Percentiles rank a stretch among this genome's conserved stretches.
These are phyloP conservation scores for Lasioglossum marginatum DNA, from an alignment of 2,888 invertebrate genomes.

Conservation along the genomic window DNA sequence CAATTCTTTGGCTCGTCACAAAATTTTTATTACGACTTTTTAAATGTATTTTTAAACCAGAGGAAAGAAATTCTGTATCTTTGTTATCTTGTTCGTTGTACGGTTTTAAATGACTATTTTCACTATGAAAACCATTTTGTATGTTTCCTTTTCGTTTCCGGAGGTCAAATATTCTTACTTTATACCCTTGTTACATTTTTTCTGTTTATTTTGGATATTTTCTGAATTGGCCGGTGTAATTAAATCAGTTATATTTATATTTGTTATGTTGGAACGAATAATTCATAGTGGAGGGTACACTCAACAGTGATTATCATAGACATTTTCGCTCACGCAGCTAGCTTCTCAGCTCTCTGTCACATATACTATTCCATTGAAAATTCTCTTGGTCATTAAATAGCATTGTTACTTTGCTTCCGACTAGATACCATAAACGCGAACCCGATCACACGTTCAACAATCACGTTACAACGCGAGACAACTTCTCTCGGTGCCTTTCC, in stretches of 20 bases:
- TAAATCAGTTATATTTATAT: neutral
- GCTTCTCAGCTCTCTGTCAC: neutral
- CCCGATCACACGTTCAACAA: constrained; percentile 39
- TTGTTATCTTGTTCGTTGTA: constrained; percentile 3
- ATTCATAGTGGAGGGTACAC: neutral
- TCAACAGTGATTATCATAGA: neutral
- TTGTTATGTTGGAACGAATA: neutral
- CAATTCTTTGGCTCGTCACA: neutral
- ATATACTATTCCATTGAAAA: neutral
- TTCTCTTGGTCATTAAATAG: neutral
- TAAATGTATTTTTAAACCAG: neutral
- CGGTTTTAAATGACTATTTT: neutral
- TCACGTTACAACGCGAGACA: constrained; percentile 60
- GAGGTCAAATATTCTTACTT: neutral
- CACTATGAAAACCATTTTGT: neutral
- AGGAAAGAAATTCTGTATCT: neutral
- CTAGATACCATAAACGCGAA: constrained; percentile 13
- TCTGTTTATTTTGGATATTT: neutral
- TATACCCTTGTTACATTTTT: neutral
- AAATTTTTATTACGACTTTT: neutral
- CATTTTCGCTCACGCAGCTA: neutral
- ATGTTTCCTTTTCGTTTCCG: neutral
- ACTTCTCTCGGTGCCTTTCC: constrained; percentile 78
- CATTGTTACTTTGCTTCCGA: neutral
- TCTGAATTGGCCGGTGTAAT: neutral